These are phyloP conservation scores for Aphrophora alni DNA, from an alignment of 2,888 invertebrate species.

Conservation along the genomic window DNA sequence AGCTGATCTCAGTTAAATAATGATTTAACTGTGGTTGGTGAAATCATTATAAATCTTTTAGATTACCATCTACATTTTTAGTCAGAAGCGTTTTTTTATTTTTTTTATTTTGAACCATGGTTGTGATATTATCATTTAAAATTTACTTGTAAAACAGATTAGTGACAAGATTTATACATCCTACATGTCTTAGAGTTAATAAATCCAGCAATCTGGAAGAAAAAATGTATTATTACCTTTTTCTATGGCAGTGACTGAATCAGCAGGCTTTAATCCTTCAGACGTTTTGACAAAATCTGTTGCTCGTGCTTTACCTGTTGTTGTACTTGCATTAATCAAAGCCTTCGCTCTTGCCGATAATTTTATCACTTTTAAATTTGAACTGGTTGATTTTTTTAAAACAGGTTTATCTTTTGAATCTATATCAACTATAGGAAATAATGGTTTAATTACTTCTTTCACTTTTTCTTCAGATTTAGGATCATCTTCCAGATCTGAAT, in stretches of 20 bases:
- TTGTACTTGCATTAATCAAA: constrained; percentile 46
- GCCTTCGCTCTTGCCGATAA: constrained; percentile 48
- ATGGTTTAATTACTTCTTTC: constrained; percentile 27
- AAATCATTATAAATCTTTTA: too few species aligned
- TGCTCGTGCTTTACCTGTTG: constrained; percentile 46
- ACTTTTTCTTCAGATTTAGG: constrained; percentile 43
- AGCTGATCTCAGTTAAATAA: too few species aligned
- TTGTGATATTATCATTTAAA: too few species aligned
- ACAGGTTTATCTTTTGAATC: constrained; percentile 10
- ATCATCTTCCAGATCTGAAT: constrained; percentile 56
- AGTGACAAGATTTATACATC: too few species aligned
- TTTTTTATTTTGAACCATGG: too few species aligned
- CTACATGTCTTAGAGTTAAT: too few species aligned
- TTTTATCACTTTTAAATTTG: constrained; percentile 42
- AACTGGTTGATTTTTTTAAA: constrained; percentile 10
- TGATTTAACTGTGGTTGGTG: too few species aligned
- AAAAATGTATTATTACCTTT: too few species aligned
- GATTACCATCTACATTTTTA: too few species aligned
- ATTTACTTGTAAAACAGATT: too few species aligned
- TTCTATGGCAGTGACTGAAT: constrained; percentile 51
- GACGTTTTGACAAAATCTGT: constrained; percentile 44
- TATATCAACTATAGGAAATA: constrained; percentile 37
- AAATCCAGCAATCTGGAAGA: too few species aligned
- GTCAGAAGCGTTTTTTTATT: too few species aligned
- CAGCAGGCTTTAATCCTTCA: constrained; percentile 60